Percentiles rank a stretch among this genome's conserved stretches.
Evolutionary conservation across 37 sponge, comb jelly and placozoan genomes (phyloP).

Genomic region (Halisarca cf. caerulea): DNA sequence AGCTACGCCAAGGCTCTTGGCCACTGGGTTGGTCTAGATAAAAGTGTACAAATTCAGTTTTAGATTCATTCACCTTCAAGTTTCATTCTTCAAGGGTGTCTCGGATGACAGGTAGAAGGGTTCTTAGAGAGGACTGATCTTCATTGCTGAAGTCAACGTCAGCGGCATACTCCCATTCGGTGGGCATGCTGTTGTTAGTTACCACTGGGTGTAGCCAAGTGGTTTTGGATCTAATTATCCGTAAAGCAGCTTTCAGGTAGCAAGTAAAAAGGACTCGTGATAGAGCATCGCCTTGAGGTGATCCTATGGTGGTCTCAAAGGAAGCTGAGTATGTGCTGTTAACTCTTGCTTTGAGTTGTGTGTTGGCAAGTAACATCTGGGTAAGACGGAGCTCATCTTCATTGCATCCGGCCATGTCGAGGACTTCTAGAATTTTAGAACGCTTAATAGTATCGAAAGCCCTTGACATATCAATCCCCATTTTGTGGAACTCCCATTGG

Average conservation of each 20-base stretch:
- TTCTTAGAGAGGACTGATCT: slow-evolving; percentile 14
- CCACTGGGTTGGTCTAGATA: slow-evolving; percentile 19
- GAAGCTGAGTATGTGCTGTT: slow-evolving; percentile 4
- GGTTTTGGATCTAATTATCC: slow-evolving; percentile 11
- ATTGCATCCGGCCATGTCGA: background rate
- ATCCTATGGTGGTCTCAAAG: background rate
- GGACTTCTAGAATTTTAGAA: slow-evolving; percentile 2
- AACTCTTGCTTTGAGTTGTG: slow-evolving; percentile 16
- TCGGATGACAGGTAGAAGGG: slow-evolving; percentile 13
- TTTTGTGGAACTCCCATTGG: slow-evolving; percentile 19
- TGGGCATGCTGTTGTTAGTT: slow-evolving; percentile 16
- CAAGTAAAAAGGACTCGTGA: slow-evolving; percentile 3
- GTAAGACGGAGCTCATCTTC: slow-evolving; percentile 18
- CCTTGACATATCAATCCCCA: slow-evolving; percentile 19
- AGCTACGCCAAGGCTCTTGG: slow-evolving; percentile 10
- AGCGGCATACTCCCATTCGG: slow-evolving; percentile 15
- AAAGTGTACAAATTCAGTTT: slow-evolving; percentile 27
- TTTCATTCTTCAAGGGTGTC: slow-evolving; percentile 23
- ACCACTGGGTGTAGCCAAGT: slow-evolving; percentile 12
- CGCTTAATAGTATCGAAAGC: slow-evolving; percentile 12
- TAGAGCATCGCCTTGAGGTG: slow-evolving; percentile 12
- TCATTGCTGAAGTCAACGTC: slow-evolving; percentile 3
- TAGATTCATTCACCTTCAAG: slow-evolving; percentile 21
- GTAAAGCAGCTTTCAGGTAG: slow-evolving; percentile 18
- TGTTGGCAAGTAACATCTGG: slow-evolving; percentile 3